Evolutionary conservation across 2,888 invertebrate genomes (phyloP).

Genomic region (Pseudococcus viburni): DNA sequence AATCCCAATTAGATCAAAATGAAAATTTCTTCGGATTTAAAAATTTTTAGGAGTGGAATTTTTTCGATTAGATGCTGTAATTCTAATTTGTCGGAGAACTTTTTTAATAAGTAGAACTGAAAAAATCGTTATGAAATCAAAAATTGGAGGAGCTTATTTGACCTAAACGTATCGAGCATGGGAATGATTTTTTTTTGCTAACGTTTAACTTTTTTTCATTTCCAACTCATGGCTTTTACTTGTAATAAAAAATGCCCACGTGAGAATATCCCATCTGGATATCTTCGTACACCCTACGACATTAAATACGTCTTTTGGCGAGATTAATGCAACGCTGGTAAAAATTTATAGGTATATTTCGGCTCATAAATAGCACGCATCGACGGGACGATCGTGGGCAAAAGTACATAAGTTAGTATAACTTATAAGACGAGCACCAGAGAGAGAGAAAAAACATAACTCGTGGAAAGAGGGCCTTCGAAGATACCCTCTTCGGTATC

Average conservation of each 20-base stretch:
- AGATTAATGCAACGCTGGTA: background rate
- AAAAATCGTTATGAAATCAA: too few species aligned
- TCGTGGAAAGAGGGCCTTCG: background rate
- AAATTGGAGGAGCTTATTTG: too few species aligned
- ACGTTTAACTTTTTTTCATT: too few species aligned
- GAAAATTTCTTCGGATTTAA: too few species aligned
- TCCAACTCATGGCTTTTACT: background rate
- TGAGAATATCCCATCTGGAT: background rate
- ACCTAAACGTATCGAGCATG: too few species aligned
- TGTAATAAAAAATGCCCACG: background rate
- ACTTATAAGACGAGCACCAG: background rate
- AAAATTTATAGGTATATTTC: constrained; percentile 29
- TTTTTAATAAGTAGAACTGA: too few species aligned
- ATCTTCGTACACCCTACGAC: background rate
- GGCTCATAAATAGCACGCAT: background rate
- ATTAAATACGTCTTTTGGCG: background rate
- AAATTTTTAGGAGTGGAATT: too few species aligned
- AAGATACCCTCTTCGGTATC: background rate
- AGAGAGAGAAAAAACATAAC: background rate
- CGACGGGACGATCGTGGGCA: background rate
- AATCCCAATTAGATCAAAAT: too few species aligned
- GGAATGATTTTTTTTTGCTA: too few species aligned
- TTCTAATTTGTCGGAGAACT: too few species aligned
- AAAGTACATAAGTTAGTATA: background rate
- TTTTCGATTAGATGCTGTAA: too few species aligned